These are phyloP conservation scores for Gari tellinella DNA, from an alignment of 2,888 invertebrate species.

Conservation along the genomic window DNA sequence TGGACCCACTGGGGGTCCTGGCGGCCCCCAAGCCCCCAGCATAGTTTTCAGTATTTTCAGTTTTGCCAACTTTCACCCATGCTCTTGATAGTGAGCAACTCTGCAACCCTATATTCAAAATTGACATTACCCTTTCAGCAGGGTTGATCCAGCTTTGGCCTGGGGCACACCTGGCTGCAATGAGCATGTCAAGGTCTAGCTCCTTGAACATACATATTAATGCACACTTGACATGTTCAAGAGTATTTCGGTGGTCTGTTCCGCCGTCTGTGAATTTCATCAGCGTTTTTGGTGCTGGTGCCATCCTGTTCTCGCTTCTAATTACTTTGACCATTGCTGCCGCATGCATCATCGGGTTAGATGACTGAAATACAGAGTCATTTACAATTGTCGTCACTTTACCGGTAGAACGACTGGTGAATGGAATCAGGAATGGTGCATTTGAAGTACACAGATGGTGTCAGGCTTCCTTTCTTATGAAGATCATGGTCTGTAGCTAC, in stretches of 20 bases:
- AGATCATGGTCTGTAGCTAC: constrained; percentile 42
- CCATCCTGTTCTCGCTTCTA: neutral
- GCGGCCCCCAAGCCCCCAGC: too few relatives aligned
- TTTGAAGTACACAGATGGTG: constrained; percentile 29
- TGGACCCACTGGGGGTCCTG: too few relatives aligned
- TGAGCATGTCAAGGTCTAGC: constrained; percentile 30
- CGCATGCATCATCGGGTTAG: constrained; percentile 39
- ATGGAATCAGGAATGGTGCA: too few relatives aligned
- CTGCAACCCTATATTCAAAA: constrained; percentile 36
- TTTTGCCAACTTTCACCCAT: too few relatives aligned
- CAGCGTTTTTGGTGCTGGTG: constrained; percentile 1
- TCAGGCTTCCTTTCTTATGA: constrained; percentile 9
- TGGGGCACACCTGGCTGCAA: constrained; percentile 34
- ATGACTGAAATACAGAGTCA: constrained; percentile 33
- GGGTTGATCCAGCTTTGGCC: constrained; percentile 50
- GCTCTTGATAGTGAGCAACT: constrained; percentile 21
- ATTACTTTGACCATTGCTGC: constrained; percentile 8
- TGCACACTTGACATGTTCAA: constrained; percentile 33
- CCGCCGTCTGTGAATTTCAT: constrained; percentile 35
- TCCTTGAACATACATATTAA: constrained; percentile 30
- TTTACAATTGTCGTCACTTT: constrained; percentile 23
- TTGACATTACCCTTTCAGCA: constrained; percentile 38
- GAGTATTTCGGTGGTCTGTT: constrained; percentile 29
- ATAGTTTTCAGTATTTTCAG: too few relatives aligned
- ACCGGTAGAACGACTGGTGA: too few relatives aligned